Percentiles rank a stretch among this genome's conserved stretches.
Conservation (phyloP, 2,113 vertebrate genomes). For the Anguilla japonica region DNA sequence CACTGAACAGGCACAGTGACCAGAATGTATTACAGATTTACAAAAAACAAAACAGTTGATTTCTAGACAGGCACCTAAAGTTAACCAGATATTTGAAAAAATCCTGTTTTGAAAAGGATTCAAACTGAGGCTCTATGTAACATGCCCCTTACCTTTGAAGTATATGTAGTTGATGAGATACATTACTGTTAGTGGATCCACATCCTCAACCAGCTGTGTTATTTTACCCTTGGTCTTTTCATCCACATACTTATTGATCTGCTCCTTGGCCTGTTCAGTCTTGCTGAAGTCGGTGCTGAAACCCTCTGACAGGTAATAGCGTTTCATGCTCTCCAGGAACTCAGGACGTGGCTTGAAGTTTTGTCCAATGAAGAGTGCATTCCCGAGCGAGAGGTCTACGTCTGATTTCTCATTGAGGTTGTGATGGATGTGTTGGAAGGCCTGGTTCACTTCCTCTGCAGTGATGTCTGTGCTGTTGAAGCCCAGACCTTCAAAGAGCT, state of each 20-base stretch:
- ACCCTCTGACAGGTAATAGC: slow-evolving; percentile 55
- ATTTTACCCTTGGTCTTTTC: slow-evolving; percentile 66
- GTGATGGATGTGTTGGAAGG: slow-evolving; percentile 44
- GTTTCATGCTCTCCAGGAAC: slow-evolving; percentile 57
- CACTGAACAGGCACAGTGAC: not conserved
- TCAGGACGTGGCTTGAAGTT: slow-evolving; percentile 30
- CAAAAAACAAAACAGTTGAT: not conserved
- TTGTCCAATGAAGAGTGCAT: slow-evolving; percentile 55
- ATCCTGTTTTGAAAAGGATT: not conserved
- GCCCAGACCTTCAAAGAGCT: slow-evolving; percentile 66
- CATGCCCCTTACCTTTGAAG: slow-evolving; percentile 64
- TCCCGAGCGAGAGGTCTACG: slow-evolving; percentile 47
- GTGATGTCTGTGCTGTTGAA: slow-evolving; percentile 46
- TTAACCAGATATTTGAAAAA: not conserved
- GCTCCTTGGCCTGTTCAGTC: slow-evolving; percentile 27
- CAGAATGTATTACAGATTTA: not conserved
- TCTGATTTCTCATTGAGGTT: slow-evolving; percentile 8
- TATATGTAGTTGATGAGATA: slow-evolving; percentile 70
- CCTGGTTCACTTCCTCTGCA: slow-evolving; percentile 36
- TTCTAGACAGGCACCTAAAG: not conserved
- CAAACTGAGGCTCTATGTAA: not conserved
- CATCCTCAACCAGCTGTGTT: slow-evolving; percentile 47
- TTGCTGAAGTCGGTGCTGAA: slow-evolving; percentile 60
- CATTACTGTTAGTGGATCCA: slow-evolving; percentile 56
- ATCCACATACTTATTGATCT: slow-evolving; percentile 59